phyloP scores from a whole-genome alignment of 2,888 invertebrate genomes.

The Laothoe populi region DNA sequence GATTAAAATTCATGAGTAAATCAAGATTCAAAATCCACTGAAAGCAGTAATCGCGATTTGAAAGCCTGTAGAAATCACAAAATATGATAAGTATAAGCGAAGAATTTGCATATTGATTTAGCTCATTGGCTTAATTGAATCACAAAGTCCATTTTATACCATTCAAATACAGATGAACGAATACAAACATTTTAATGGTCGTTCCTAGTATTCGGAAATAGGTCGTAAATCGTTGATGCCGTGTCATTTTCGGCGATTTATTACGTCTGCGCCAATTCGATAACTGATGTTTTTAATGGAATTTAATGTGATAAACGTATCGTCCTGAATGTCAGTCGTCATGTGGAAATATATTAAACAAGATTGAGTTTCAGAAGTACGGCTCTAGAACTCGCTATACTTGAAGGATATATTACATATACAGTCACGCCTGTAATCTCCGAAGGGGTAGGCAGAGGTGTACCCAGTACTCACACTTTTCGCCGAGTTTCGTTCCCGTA shows the following conservation, averaged over 20 bases:
- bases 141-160: conserved; percentile 59
- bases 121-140: conserved; percentile 43
- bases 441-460: no score
- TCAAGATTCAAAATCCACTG: not conserved
- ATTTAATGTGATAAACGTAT: conserved; percentile 31
- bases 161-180: conserved; percentile 64
- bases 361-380: not conserved
- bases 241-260: conserved; percentile 64
- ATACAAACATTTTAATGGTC: conserved; percentile 63
- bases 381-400: no score
- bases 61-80: conserved; percentile 3
- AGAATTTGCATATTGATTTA: conserved; percentile 57
- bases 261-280: conserved; percentile 45
- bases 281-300: conserved; percentile 35
- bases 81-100: not conserved
- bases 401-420: no score
- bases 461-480: no score
- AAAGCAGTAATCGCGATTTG: not conserved
- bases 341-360: not conserved
- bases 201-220: conserved; percentile 61
- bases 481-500: no score
- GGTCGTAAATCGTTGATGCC: conserved; percentile 66
- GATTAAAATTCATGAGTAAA: not conserved
- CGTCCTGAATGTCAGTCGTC: conserved; percentile 2
- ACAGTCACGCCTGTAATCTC: no score